Evolutionary conservation across 2,797 vertebrate species (phyloP).

Genomic region (Cossypha polioptera): DNA sequence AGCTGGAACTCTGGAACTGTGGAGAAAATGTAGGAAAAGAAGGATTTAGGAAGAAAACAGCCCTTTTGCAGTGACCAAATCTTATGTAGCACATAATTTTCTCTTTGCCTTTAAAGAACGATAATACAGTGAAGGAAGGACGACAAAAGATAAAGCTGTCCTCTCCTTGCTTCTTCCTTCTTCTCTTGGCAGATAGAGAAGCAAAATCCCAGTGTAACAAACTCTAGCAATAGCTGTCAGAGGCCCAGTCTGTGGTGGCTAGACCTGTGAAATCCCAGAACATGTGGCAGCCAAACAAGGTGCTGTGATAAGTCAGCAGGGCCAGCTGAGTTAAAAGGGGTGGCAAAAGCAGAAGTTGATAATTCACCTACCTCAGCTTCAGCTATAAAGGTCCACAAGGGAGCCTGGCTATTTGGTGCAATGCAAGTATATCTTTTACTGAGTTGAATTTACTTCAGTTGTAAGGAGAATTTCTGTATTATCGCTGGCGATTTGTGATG

Average conservation of each 20-base stretch:
- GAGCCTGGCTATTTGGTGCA: background rate
- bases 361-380: background rate
- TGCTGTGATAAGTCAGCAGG: background rate
- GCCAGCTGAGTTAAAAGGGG: background rate
- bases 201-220: background rate
- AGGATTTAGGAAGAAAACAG: background rate
- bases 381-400: background rate
- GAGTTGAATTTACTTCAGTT: background rate
- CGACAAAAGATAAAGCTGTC: background rate
- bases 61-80: background rate
- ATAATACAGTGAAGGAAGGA: background rate
- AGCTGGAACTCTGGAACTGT: background rate
- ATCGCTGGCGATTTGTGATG: background rate
- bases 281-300: background rate
- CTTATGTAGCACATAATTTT: background rate
- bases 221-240: background rate
- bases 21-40: background rate
- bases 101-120: slow-evolving; percentile 10
- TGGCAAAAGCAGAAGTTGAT: background rate
- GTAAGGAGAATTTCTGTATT: background rate
- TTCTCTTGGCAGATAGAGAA: background rate
- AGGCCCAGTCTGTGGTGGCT: background rate
- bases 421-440: background rate
- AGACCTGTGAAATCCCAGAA: background rate
- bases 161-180: background rate